Percentiles rank a stretch among this genome's conserved stretches.
Evolutionary conservation across 2,797 vertebrate species (phyloP).

Genomic region (Chaenodraco wilsoni): DNA sequence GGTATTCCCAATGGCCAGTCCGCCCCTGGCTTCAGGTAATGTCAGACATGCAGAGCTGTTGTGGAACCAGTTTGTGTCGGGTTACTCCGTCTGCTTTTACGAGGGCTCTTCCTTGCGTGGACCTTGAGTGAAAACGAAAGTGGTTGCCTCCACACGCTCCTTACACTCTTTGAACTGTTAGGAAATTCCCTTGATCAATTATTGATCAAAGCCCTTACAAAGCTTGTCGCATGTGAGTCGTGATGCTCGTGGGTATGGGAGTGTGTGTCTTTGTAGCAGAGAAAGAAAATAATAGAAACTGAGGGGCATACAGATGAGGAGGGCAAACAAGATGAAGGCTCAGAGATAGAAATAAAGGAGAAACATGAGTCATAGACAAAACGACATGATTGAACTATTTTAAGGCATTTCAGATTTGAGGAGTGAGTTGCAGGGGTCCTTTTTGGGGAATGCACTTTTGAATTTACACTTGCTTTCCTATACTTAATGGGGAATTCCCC

Average conservation of each 20-base stretch:
- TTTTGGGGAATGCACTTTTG: not conserved
- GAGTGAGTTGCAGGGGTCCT: not conserved
- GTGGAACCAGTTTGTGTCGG: constrained; percentile 10
- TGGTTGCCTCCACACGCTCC: constrained; percentile 46
- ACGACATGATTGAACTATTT: constrained; percentile 20
- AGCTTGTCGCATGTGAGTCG: constrained; percentile 50
- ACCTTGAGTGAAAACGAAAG: constrained; percentile 49
- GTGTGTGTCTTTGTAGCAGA: constrained; percentile 34
- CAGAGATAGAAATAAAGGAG: constrained; percentile 2
- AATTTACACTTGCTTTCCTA: constrained; percentile 24
- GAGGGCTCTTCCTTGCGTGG: constrained; percentile 15
- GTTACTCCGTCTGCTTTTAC: not conserved
- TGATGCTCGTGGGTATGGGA: constrained; percentile 11
- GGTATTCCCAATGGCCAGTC: no score
- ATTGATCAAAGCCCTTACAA: constrained; percentile 80
- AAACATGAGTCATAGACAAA: not conserved
- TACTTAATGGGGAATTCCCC: not conserved
- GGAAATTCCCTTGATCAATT: constrained; percentile 75
- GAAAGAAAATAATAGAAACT: constrained; percentile 16
- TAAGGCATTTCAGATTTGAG: not conserved
- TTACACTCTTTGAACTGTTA: constrained; percentile 62
- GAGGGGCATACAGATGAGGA: constrained; percentile 16
- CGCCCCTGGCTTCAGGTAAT: constrained; percentile 32
- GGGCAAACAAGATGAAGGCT: constrained; percentile 1
- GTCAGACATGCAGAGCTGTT: constrained; percentile 33